These are phyloP conservation scores for Drosophila yakuba DNA, from an alignment of 1,140 invertebrate species.

Conservation along the genomic window DNA sequence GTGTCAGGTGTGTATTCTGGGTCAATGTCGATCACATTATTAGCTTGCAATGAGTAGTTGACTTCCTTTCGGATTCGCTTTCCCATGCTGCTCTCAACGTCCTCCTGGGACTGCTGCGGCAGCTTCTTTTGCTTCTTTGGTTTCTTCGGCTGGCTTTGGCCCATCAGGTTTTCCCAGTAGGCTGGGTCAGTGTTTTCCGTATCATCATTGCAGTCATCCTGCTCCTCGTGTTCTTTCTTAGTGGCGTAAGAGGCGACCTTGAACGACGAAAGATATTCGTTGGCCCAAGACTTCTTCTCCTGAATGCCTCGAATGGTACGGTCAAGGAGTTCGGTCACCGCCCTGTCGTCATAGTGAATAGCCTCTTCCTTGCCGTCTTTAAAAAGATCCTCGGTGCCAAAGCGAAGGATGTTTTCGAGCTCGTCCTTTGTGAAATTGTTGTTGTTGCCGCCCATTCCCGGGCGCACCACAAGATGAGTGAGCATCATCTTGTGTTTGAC, in stretches of 20 bases:
- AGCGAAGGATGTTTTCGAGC: neutral
- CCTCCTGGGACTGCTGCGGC: neutral
- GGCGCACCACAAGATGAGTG: conserved; percentile 1
- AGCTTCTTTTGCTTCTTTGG: neutral
- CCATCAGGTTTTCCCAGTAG: neutral
- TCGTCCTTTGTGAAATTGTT: neutral
- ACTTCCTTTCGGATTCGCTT: neutral
- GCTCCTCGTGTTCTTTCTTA: neutral
- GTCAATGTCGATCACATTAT: too few species aligned
- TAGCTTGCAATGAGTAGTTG: neutral
- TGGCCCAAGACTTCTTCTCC: conserved; percentile 4
- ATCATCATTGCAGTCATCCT: neutral
- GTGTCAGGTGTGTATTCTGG: too few species aligned
- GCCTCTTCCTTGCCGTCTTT: neutral
- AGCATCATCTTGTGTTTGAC: conserved; percentile 10
- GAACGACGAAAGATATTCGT: conserved; percentile 5
- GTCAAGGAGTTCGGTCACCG: neutral
- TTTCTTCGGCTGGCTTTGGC: neutral
- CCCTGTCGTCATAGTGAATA: conserved; percentile 4
- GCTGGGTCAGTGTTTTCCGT: neutral
- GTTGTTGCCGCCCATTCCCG: neutral
- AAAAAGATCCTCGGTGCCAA: conserved; percentile 5
- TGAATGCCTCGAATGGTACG: neutral
- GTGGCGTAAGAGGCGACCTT: neutral
- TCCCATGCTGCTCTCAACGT: neutral